These are phyloP conservation scores for Epizoanthus stellaris DNA, from an alignment of 92 coral and sea anemone genomes.

Conservation along the genomic window DNA sequence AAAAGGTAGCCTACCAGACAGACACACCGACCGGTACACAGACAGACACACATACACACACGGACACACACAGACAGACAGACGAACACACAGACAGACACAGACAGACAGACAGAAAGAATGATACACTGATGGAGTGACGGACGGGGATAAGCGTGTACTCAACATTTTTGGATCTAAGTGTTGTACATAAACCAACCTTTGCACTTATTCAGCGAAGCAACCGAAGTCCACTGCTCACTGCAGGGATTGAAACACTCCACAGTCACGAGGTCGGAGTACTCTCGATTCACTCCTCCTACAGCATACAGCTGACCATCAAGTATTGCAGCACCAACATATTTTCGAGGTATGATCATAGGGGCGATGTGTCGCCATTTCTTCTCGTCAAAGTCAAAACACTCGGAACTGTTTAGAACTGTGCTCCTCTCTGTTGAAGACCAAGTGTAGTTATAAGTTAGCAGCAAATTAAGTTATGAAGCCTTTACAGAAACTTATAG, in stretches of 20 bases:
- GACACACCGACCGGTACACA: no score
- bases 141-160: neutral
- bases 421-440: conserved; percentile 71
- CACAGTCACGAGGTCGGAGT: conserved; percentile 93
- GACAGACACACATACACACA: no score
- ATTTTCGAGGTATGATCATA: conserved; percentile 94
- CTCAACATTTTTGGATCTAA: no score
- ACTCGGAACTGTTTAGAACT: conserved; percentile 85
- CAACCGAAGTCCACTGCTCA: conserved; percentile 94
- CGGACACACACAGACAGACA: no score
- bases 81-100: no score
- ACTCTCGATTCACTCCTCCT: conserved; percentile 94
- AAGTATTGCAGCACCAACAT: conserved; percentile 89
- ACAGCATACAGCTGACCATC: conserved; percentile 99
- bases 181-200: conserved; percentile 52
- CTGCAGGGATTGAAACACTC: conserved; percentile 90
- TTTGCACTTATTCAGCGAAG: conserved; percentile 95
- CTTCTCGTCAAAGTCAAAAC: conserved; percentile 87
- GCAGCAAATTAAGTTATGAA: no score
- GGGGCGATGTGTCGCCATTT: conserved; percentile 87
- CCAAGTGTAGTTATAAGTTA: no score
- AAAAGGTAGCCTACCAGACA: no score
- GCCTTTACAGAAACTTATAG: no score
- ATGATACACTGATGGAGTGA: no score
- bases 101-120: no score